A percentile compares a stretch with the other conserved stretches of the same genome.
Evolutionary conservation across 2,888 invertebrate species (phyloP).

Genomic region (Melanotus villosus): DNA sequence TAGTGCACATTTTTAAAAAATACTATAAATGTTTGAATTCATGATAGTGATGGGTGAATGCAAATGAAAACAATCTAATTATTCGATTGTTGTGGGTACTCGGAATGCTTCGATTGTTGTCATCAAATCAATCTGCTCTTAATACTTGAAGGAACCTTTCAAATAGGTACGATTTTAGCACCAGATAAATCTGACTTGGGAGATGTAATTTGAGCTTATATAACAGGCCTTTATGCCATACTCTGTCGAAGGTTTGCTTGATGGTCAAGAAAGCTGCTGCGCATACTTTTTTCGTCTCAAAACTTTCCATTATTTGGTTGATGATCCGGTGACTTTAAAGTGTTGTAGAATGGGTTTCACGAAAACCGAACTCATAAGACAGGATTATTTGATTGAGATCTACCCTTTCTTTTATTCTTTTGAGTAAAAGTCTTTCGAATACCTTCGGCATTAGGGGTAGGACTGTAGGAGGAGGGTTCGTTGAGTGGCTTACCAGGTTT

Average conservation of each 20-base stretch:
- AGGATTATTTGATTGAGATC: constrained; percentile 3
- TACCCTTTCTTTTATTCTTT: constrained; percentile 5
- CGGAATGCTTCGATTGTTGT: too few species aligned
- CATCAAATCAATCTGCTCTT: too few species aligned
- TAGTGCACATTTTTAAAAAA: too few species aligned
- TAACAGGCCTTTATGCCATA: not conserved
- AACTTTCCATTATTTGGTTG: constrained; percentile 3
- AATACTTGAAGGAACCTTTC: too few species aligned
- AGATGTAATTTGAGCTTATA: not conserved
- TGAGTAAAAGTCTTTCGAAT: constrained; percentile 19
- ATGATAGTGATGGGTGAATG: too few species aligned
- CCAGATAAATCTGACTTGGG: not conserved
- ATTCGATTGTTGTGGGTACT: too few species aligned
- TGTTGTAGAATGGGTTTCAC: not conserved
- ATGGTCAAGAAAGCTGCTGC: not conserved
- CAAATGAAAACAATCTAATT: too few species aligned
- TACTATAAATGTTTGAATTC: too few species aligned
- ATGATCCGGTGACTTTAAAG: not conserved
- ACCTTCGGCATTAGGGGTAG: not conserved
- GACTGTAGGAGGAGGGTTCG: not conserved
- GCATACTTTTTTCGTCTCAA: not conserved
- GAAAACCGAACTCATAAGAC: constrained; percentile 8
- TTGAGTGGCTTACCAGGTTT: not conserved
- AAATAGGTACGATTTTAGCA: not conserved
- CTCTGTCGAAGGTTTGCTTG: not conserved